Conservation (phyloP, 2,888 invertebrate genomes). For the Antitype chi region DNA sequence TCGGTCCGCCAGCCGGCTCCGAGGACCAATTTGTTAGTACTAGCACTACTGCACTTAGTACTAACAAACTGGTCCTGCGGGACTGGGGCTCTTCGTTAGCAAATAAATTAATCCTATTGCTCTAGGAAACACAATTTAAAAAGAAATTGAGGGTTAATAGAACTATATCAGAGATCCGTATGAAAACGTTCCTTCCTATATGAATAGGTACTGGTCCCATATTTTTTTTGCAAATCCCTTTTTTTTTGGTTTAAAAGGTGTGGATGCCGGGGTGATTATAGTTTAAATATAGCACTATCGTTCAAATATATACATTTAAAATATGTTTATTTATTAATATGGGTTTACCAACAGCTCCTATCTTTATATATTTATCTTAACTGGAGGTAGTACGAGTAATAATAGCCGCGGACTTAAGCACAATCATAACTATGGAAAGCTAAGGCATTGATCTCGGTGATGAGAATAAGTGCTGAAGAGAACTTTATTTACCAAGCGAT, state of each 20-base stretch:
- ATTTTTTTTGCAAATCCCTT: not conserved
- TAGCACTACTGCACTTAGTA: not conserved
- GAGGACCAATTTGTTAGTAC: slow-evolving; percentile 28
- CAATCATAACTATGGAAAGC: not conserved
- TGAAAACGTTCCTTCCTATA: not conserved
- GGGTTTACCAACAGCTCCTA: not conserved
- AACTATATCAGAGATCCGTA: not conserved
- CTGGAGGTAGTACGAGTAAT: not conserved
- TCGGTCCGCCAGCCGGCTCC: slow-evolving; percentile 3
- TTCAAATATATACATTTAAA: not conserved
- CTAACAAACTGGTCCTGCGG: slow-evolving; percentile 5
- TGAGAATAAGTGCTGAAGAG: not conserved
- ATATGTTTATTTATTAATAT: not conserved
- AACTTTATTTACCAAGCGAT: not conserved
- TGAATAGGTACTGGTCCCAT: not conserved
- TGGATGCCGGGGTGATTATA: not conserved
- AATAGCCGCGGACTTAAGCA: not conserved
- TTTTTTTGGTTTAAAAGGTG: not conserved
- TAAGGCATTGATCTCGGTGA: not conserved
- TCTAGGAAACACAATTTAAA: not conserved
- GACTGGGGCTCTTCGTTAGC: not conserved
- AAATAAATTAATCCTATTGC: slow-evolving; percentile 9
- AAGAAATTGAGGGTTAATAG: not conserved
- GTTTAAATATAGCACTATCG: not conserved
- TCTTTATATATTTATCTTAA: not conserved